These are phyloP conservation scores for Oxytorus armatus DNA, from an alignment of 2,888 invertebrate species.

Conservation along the genomic window DNA sequence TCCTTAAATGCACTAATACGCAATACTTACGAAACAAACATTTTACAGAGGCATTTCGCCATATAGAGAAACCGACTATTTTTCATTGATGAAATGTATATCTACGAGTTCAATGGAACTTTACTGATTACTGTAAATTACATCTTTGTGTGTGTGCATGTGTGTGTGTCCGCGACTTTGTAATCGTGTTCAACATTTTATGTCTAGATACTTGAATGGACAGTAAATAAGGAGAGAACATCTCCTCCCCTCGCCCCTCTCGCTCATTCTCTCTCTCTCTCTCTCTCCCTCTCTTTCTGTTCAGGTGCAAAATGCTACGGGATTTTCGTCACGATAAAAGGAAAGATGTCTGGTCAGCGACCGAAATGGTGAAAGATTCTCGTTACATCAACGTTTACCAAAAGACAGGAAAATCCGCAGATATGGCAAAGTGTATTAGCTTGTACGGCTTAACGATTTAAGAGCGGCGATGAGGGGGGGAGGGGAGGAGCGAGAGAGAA, in stretches of 20 bases:
- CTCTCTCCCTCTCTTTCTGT: conserved; percentile 11
- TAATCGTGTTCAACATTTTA: conserved; percentile 3
- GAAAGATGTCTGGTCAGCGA: conserved; percentile 39
- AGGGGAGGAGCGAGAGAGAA: not conserved
- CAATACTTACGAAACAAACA: not conserved
- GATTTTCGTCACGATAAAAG: conserved; percentile 52
- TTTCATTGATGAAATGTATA: conserved; percentile 60
- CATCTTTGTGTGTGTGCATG: conserved; percentile 7
- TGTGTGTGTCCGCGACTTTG: not conserved
- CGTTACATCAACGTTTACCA: conserved; percentile 17
- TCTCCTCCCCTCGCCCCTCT: not conserved
- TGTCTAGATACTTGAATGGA: conserved; percentile 26
- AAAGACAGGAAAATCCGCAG: conserved; percentile 6
- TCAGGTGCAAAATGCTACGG: conserved; percentile 17
- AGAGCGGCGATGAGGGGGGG: not conserved
- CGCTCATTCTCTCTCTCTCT: conserved; percentile 13
- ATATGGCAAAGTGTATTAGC: conserved; percentile 33
- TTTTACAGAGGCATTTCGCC: not conserved
- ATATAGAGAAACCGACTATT: not conserved
- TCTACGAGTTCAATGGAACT: conserved; percentile 58
- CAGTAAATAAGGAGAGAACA: not conserved
- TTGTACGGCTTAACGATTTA: not conserved
- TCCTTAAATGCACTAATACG: too few species aligned
- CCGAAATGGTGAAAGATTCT: conserved; percentile 62
- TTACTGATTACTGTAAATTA: conserved; percentile 62